A percentile compares a stretch with the other conserved stretches of the same genome.
phyloP scores from a whole-genome alignment of 2,113 vertebrate genomes.

The Cephalopholis sonnerati region DNA sequence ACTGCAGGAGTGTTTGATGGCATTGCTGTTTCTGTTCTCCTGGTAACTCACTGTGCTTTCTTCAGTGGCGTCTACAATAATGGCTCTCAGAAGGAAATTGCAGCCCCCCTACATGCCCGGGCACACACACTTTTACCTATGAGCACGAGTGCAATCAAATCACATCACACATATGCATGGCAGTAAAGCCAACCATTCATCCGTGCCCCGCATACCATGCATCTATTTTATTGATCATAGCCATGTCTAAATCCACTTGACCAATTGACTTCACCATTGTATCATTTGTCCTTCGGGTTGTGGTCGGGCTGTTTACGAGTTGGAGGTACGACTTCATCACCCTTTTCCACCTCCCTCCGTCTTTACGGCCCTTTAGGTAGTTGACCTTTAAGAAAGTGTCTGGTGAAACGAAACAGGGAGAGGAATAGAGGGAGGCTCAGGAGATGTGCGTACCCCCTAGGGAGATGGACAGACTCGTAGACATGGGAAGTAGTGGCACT shows the following conservation, averaged over 20 bases:
- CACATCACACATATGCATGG: slow-evolving; percentile 4
- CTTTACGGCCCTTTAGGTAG: slow-evolving; percentile 59
- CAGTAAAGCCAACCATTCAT: slow-evolving; percentile 26
- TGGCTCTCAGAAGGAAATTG: not conserved
- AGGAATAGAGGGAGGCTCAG: slow-evolving; percentile 55
- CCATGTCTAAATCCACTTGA: slow-evolving; percentile 44
- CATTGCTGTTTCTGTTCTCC: not conserved
- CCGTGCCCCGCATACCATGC: not conserved
- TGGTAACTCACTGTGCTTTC: not conserved
- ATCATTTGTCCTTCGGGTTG: slow-evolving; percentile 55
- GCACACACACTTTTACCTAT: not conserved
- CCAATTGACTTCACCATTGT: slow-evolving; percentile 27
- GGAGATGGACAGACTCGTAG: slow-evolving; percentile 70
- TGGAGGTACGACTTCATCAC: slow-evolving; percentile 39
- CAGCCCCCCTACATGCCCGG: too few species aligned
- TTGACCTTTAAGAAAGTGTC: slow-evolving; percentile 78
- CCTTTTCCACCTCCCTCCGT: slow-evolving; percentile 40
- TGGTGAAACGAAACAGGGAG: slow-evolving; percentile 59
- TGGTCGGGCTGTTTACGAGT: slow-evolving; percentile 51
- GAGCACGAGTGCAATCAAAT: slow-evolving; percentile 33
- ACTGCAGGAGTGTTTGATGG: not conserved
- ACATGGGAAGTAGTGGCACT: slow-evolving; percentile 70
- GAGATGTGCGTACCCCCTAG: slow-evolving; percentile 68
- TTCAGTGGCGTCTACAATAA: not conserved
- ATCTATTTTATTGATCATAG: slow-evolving; percentile 24